A percentile compares a stretch with the other conserved stretches of the same genome.
Evolutionary conservation across 1,140 invertebrate genomes (phyloP).

Genomic region (Micrasema longulum): DNA sequence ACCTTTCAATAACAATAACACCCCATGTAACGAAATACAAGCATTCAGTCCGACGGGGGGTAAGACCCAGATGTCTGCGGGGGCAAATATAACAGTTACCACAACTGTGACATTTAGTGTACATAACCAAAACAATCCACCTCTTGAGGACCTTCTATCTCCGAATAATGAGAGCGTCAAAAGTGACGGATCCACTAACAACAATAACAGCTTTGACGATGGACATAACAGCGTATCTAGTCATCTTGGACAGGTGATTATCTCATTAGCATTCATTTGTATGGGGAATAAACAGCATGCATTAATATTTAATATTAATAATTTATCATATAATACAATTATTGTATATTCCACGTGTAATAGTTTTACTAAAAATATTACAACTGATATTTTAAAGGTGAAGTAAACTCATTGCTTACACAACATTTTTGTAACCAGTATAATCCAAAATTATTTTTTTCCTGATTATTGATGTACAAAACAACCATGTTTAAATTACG

Average conservation of each 20-base stretch:
- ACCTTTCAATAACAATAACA: slow-evolving; percentile 56
- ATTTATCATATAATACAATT: too few species aligned
- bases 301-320: too few species aligned
- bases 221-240: slow-evolving; percentile 39
- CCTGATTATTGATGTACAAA: too few species aligned
- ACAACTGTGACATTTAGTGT: slow-evolving; percentile 86
- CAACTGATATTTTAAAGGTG: too few species aligned
- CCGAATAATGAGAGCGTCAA: slow-evolving; percentile 48
- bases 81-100: slow-evolving; percentile 81
- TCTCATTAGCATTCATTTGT: slow-evolving; percentile 5
- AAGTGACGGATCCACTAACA: slow-evolving; percentile 48
- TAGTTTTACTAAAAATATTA: too few species aligned
- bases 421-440: too few species aligned
- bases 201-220: slow-evolving; percentile 48
- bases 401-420: too few species aligned
- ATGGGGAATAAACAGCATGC: background rate
- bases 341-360: too few species aligned
- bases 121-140: slow-evolving; percentile 68
- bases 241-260: slow-evolving; percentile 50
- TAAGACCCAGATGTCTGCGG: slow-evolving; percentile 59
- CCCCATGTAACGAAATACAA: slow-evolving; percentile 63
- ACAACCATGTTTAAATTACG: too few species aligned
- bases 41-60: slow-evolving; percentile 66
- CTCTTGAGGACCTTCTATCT: slow-evolving; percentile 46
- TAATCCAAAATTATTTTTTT: too few species aligned